Base-by-base conservation (phyloP, 2,797 vertebrate genomes). In the Erithacus rubecula region DNA sequence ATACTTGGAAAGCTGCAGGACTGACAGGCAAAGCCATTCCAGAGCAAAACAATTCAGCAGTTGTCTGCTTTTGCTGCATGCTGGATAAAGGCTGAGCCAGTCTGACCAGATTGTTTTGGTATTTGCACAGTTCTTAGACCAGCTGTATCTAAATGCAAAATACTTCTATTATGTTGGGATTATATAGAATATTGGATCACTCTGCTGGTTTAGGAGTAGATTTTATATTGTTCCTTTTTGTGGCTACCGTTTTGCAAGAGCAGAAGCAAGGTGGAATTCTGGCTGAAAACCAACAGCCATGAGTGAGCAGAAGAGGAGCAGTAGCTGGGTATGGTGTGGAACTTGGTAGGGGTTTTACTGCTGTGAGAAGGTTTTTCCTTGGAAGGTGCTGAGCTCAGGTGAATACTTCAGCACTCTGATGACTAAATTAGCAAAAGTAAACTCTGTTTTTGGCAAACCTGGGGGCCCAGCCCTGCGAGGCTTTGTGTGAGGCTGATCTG, bases 1-100 rank as follows among this genome's bases (percentile, higher is more conserved):
- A 56, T 76, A 52, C 16, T 91, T 91, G 85, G 85, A 91, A 90
- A 94, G 74, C 74, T 65, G 49, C 20, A 52, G 32, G 55, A 60
- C 63, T 83, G 65, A 56, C 36, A 83, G 84, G 36, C 71, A 60
- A 86, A 95, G 81, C 75, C n/a, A 41, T 75, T 93, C 82, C 51
- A 93, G 63, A 88, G 47, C 41, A 92, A 90, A 96, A 88, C 90
- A 95, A 51, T 93, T 78, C 56, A 83, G 8, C 43, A 60, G 15
- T 86, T 92, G 63, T 78, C 80, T 86, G 72, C 41, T 71, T 87
- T 87, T 87, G 59, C 76, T 59, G 41, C 58, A 6, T 32, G 22
- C 70, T 43, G 58, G 76, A 46, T 84, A 79, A 88, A 81, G 63
- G 27, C 14, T 63, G 76, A 89, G 60, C 89, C 87, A 85, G 12